A percentile compares a stretch with the other conserved stretches of the same genome.
phyloP scores from a whole-genome alignment of 2,797 vertebrate species.

The Myioborus miniatus region DNA sequence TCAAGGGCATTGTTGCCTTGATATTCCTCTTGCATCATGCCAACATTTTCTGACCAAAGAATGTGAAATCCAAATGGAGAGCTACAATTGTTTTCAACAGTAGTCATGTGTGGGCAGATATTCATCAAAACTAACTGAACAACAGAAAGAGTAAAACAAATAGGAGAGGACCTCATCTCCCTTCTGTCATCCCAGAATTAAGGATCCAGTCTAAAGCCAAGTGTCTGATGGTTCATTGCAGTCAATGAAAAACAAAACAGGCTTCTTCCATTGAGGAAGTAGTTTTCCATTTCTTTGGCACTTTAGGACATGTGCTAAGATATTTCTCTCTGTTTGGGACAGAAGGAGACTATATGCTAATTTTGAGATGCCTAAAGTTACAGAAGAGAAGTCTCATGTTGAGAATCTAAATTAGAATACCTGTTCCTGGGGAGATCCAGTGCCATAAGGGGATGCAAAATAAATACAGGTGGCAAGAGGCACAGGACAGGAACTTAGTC shows the following conservation, averaged over 20 bases:
- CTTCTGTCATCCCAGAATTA: background rate
- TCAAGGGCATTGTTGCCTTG: background rate
- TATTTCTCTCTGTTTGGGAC: background rate
- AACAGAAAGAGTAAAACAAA: background rate
- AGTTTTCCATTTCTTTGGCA: background rate
- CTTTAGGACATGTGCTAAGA: background rate
- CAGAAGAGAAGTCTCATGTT: background rate
- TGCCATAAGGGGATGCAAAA: fast-evolving
- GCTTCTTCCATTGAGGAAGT: background rate
- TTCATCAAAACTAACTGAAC: background rate
- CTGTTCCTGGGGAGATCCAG: background rate
- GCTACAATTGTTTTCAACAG: background rate
- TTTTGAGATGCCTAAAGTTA: background rate
- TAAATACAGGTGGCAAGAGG: background rate
- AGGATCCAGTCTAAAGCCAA: background rate
- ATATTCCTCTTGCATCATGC: background rate
- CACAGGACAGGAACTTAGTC: background rate
- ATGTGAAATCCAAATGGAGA: background rate
- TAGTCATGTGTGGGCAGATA: constrained; percentile 17
- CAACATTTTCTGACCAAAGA: constrained; percentile 24
- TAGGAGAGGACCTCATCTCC: background rate
- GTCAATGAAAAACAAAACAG: background rate
- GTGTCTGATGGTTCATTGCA: background rate
- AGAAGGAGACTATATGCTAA: background rate
- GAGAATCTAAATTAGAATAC: background rate